Conservation (phyloP, 1,140 invertebrate genomes). For the Portunus trituberculatus region DNA sequence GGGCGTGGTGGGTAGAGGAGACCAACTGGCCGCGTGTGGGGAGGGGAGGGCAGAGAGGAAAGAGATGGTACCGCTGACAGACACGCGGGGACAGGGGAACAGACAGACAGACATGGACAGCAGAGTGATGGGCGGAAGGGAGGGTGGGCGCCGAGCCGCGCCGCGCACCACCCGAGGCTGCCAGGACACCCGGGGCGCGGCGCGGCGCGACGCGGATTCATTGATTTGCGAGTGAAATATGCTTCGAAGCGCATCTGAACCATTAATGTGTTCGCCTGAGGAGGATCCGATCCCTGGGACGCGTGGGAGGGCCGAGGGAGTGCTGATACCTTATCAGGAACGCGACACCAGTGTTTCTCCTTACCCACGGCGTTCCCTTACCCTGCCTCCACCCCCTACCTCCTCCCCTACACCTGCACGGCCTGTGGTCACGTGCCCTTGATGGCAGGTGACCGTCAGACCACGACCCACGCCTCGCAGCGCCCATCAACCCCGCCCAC, state of each 20-base stretch:
- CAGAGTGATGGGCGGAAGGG: background rate
- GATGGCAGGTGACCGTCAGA: slow-evolving; percentile 45
- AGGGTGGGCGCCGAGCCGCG: background rate
- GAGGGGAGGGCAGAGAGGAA: background rate
- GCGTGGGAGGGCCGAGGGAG: background rate
- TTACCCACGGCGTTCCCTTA: background rate
- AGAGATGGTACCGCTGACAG: too few species aligned
- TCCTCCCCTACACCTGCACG: background rate
- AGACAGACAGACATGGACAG: background rate
- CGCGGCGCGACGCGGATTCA: background rate
- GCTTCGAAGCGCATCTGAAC: background rate
- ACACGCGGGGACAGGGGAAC: background rate
- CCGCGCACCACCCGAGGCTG: background rate
- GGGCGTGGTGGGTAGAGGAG: background rate
- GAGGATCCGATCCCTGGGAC: background rate
- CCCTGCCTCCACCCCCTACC: background rate
- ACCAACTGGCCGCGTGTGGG: background rate
- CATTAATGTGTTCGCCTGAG: background rate
- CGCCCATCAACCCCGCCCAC: background rate
- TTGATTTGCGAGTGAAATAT: background rate
- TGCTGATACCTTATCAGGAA: background rate
- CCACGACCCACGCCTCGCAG: background rate
- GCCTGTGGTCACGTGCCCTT: slow-evolving; percentile 53
- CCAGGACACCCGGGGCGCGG: background rate
- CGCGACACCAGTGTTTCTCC: background rate